Evolutionary conservation across 2,113 vertebrate species (phyloP), one percentile per base, ranked within the genome.

Genomic region (Cinclus mexicanus): DNA sequence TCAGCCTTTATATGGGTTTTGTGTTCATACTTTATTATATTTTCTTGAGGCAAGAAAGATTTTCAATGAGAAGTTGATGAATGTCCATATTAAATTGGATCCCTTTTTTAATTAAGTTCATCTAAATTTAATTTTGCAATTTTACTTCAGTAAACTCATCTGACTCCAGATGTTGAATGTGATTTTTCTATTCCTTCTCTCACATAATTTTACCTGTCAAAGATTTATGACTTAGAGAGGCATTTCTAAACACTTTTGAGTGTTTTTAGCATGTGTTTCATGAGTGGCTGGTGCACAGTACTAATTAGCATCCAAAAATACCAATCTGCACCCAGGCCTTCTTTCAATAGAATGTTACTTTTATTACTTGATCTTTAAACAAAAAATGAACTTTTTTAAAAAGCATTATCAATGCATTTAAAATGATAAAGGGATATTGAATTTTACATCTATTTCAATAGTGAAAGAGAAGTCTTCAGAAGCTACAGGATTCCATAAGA

Each of bases 81-180:
- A 98, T 97, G 94, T 96, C 97, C 98, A 64, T 92, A 96, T 97
- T 97, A 98, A 98, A 98, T 97, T 96, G 89, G 95, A 97, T 97
- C 90, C 75, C 71, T 94, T 97, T 98, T 97, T 98, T 98, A 98
- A 98, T 98, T 98, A 98, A 98, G 96, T 96, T 98, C 98, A 98
- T 98, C 97, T 98, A 98, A 98, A 98, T 98, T 98, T 98, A 97
- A 98, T 99, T 98, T 98, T 98, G 98, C 98, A 97, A 97, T 98
- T 98, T 98, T 98, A 97, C 98, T 98, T 98, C 96, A 95, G 98
- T 98, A 98, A 98, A 98, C 97, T 93, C 95, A 71, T 98, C 95
- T 95, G 95, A 97, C 95, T 98, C 98, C 98, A 98, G 98, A 98
- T 98, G 98, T 98, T 97, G 95, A 90, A 97, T 98, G 89, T 96